Evolutionary conservation across 1,140 invertebrate species (phyloP).

Genomic region (Mercenaria mercenaria): DNA sequence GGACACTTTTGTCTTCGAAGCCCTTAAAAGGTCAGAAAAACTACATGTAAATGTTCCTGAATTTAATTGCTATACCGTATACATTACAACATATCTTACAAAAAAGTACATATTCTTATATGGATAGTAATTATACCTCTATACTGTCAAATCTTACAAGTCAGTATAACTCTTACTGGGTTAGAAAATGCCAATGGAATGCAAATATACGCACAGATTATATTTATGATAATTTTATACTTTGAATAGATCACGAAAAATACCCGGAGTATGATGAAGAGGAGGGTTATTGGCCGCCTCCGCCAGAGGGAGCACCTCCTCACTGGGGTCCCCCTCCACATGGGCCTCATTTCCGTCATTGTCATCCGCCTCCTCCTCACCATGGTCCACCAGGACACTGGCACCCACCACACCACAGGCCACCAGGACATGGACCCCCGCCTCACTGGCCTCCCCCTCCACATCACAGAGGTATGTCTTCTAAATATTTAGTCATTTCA

Average conservation of each 20-base stretch:
- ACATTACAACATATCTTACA: too few relatives aligned
- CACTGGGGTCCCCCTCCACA: background rate
- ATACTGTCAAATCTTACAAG: too few relatives aligned
- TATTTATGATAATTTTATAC: background rate
- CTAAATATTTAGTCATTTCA: too few relatives aligned
- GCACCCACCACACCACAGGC: background rate
- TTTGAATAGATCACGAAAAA: background rate
- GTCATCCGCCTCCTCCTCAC: background rate
- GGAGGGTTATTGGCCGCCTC: background rate
- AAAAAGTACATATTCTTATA: too few relatives aligned
- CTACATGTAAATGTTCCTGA: too few relatives aligned
- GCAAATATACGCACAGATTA: too few relatives aligned
- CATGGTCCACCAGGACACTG: background rate
- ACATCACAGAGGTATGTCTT: background rate
- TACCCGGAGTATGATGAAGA: background rate
- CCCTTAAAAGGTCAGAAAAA: too few relatives aligned
- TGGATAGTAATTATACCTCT: too few relatives aligned
- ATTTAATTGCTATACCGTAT: too few relatives aligned
- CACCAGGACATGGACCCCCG: background rate
- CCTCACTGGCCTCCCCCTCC: background rate
- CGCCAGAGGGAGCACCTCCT: background rate
- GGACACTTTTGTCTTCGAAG: too few relatives aligned
- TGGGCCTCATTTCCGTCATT: background rate
- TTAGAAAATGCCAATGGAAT: too few relatives aligned
- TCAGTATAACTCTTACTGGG: too few relatives aligned